Percentiles rank a stretch among this genome's conserved stretches.
Conservation (phyloP, 2,888 invertebrate species). For the Aporophyla nigra region DNA sequence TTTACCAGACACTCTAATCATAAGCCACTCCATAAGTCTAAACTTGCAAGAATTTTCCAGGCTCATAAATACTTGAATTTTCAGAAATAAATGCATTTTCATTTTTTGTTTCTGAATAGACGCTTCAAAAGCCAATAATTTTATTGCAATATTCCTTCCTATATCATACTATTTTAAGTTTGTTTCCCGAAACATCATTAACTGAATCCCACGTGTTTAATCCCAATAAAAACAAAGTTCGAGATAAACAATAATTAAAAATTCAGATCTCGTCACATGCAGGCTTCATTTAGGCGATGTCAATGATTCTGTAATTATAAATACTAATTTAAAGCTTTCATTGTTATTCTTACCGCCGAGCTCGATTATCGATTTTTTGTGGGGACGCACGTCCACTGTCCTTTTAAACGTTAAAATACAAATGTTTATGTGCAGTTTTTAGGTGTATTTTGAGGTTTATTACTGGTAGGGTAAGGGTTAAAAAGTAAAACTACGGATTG, state of each 20-base stretch:
- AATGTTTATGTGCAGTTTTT: constrained; percentile 67
- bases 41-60: constrained; percentile 29
- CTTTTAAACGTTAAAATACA: constrained; percentile 76
- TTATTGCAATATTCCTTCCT: not conserved
- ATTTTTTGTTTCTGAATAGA: not conserved
- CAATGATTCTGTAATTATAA: constrained; percentile 88
- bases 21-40: constrained; percentile 63
- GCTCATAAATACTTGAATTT: constrained; percentile 42
- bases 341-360: constrained; percentile 85
- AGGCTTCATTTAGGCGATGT: constrained; percentile 82
- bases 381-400: constrained; percentile 79
- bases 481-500: constrained; percentile 68
- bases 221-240: constrained; percentile 54
- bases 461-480: constrained; percentile 73
- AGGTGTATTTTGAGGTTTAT: constrained; percentile 74
- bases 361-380: constrained; percentile 85
- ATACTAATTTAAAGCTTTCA: constrained; percentile 88
- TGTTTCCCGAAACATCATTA: constrained; percentile 37
- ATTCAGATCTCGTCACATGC: constrained; percentile 82
- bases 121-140: constrained; percentile 5
- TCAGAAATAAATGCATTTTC: constrained; percentile 28
- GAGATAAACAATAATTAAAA: constrained; percentile 75
- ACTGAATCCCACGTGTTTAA: constrained; percentile 56
- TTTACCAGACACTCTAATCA: constrained; percentile 64
- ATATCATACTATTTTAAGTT: not conserved